phyloP scores from a whole-genome alignment of 2,888 invertebrate species.

The Epinotia demarniana region DNA sequence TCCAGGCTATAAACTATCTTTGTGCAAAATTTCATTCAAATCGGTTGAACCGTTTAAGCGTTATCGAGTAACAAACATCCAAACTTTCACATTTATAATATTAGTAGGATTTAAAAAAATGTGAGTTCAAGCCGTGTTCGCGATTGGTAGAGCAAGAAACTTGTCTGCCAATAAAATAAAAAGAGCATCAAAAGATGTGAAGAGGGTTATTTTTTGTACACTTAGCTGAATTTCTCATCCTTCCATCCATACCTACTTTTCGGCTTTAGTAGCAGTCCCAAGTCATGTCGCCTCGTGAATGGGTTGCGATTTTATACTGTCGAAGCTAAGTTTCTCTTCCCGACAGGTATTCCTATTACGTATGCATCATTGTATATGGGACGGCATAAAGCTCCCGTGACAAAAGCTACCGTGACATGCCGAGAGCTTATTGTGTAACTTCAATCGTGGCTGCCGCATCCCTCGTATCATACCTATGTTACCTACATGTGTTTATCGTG shows the following conservation, averaged over 20 bases:
- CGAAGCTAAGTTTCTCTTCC: constrained; percentile 24
- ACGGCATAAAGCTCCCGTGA: constrained; percentile 17
- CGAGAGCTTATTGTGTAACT: constrained; percentile 40
- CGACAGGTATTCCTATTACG: constrained; percentile 18
- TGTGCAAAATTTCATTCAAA: no score
- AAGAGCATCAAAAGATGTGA: no score
- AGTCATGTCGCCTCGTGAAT: not conserved
- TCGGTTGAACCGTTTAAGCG: no score
- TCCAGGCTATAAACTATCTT: no score
- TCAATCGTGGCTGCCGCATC: constrained; percentile 28
- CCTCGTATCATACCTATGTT: constrained; percentile 12
- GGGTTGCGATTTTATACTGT: constrained; percentile 19
- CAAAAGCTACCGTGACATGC: constrained; percentile 34
- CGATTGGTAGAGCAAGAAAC: no score
- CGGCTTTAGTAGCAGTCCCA: no score
- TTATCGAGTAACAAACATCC: no score
- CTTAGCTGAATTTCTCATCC: not conserved
- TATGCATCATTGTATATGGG: constrained; percentile 27
- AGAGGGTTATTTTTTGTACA: not conserved
- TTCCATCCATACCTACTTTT: no score
- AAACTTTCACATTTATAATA: no score
- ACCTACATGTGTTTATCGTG: constrained; percentile 22
- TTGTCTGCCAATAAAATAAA: no score
- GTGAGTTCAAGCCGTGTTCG: no score
- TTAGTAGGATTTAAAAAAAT: no score